Evolutionary conservation across 1,140 invertebrate species (phyloP), one percentile per base, ranked within the genome.

Genomic region (Zelostemma sp.): DNA sequence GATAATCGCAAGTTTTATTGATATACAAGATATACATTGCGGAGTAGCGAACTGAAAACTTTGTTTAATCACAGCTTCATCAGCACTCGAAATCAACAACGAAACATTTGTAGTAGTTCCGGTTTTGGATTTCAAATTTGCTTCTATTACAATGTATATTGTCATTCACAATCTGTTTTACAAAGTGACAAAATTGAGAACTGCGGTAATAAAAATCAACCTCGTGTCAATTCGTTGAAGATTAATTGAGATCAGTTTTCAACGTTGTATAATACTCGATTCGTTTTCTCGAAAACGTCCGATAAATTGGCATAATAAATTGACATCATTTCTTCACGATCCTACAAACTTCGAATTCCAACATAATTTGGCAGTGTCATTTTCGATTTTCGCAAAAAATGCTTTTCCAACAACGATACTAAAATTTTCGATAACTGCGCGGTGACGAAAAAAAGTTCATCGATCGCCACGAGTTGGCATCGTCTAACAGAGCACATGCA

Each of bases 21-120:
- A 82, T 82, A 82, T 84, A 82, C 83, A 83, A 82, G 80, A 78
- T 79, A 83, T 80, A 82, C 82, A 82, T 83, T 74, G 73, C 74
- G 72, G 68, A 71, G 73, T 78, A 77, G 76, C 73, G 66, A 66
- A 72, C 56, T 57, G 19, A 46, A 18, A 53, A 18, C 25, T 40
- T 62, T 40, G 15, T 5, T 15, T 1, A 15, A 41, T 15, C 14
- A 15, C 14, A 54, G 41, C 45, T n/a, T 17, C 45, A 45, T 41
- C 59, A 58, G 51, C 58, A 49, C 57, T 45, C n/a, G 45, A 48
- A 49, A 63, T 45, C 47, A 48, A 18, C 65, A 40, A 41, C 21
- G 55, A 28, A 38, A 35, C 38, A 9, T 8, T 49, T 35, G 9
- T 19, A 0, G 28, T 15, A 28, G 14, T 17, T 9, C 17, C 48